These are phyloP conservation scores for Heptranchias perlo DNA, from an alignment of 2,113 vertebrate species.

Conservation along the genomic window DNA sequence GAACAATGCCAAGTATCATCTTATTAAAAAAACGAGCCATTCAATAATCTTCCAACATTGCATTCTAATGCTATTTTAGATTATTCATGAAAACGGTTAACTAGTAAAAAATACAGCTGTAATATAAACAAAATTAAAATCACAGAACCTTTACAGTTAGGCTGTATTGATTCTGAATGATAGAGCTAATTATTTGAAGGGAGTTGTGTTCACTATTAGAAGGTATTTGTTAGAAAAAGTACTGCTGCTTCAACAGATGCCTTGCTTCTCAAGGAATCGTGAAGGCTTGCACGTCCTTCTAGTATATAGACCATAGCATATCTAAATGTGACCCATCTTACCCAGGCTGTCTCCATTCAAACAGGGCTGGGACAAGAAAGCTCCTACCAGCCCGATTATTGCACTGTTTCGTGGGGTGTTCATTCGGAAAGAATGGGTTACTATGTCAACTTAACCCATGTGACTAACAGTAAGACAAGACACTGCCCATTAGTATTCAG, in stretches of 20 bases:
- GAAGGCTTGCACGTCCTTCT: neutral
- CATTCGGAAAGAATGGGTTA: constrained; percentile 14
- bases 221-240: neutral
- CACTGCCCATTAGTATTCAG: constrained; percentile 26
- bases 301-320: neutral
- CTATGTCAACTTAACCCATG: constrained; percentile 35
- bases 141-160: neutral
- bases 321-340: neutral
- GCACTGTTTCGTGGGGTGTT: neutral
- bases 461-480: constrained; percentile 26
- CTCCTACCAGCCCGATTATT: neutral
- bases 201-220: neutral
- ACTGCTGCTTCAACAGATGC: neutral
- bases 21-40: neutral
- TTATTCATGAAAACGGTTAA: neutral
- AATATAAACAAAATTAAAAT: neutral
- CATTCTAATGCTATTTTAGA: neutral
- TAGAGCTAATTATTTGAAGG: neutral
- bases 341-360: neutral
- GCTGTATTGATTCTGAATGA: neutral
- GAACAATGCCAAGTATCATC: neutral
- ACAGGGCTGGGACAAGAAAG: neutral
- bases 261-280: neutral
- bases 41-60: neutral
- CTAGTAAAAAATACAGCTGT: neutral